Base-by-base conservation (phyloP, 1,140 invertebrate species). In the Branchinecta lindahli region DNA sequence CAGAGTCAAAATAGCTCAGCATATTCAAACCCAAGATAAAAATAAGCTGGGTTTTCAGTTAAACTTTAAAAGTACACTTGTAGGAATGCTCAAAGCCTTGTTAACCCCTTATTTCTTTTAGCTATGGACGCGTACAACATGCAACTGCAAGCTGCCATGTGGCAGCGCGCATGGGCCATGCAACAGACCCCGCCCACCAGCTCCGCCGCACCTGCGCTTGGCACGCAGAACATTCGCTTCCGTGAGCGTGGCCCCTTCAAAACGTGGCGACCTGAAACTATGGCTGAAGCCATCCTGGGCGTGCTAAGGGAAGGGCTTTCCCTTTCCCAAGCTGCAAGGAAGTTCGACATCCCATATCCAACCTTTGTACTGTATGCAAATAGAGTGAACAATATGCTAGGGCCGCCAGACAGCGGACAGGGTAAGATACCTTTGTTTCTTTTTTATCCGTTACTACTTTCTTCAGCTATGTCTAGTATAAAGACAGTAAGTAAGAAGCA, bases 291-390 rank as follows among this genome's bases (percentile, higher is more conserved):
- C 72, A 93, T 94, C 74, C 91, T 92, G 79, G 90, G 89, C 75
- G 91, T 94, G 44, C 83, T 93, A 66, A 92, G 91, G 75, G 90
- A 92, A 77, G 90, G 90, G n/a, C 80, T 92, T 45, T 91, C 89
- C 6, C 79, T 93, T 67, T 92, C 89, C 8, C 90, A 94, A 77
- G 91, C 91, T 3, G 91, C 91, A 21, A 84, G 91, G 74, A 93
- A 92, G 80, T 93, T 89, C 81, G 91, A 93, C 83, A 94, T 94
- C 77, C 91, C 91, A 20, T 94, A 94, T 80, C 91, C 91, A 70
- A 94, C 91, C 3, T 93, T 94, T 76, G 91, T 94, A 65, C 83
- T 93, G n/a, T 94, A 94, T 79, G 91, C 91, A 68, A 94, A 94
- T 79, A 82, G 91, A 71, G 91, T 94, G 7, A 91, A 93, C 80